These are phyloP conservation scores for Rhea pennata DNA, from an alignment of 2,113 vertebrate genomes.

Conservation along the genomic window DNA sequence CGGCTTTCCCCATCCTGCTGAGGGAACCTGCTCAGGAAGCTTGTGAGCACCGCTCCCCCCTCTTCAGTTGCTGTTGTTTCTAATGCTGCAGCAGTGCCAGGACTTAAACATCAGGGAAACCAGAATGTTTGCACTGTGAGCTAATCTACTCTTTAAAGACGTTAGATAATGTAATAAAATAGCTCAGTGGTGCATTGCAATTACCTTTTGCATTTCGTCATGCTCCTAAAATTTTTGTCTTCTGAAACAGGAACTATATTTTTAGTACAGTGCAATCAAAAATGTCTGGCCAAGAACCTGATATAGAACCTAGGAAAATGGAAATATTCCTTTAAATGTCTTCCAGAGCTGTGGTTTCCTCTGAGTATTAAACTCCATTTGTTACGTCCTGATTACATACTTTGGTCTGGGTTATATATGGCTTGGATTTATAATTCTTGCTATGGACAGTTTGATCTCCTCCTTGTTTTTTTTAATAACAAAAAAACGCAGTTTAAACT, in stretches of 20 bases:
- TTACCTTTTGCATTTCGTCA: slow-evolving; percentile 65
- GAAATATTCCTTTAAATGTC: slow-evolving; percentile 65
- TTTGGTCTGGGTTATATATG: slow-evolving; percentile 43
- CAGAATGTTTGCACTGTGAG: slow-evolving; percentile 67
- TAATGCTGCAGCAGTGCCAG: slow-evolving; percentile 1
- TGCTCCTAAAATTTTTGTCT: slow-evolving; percentile 58
- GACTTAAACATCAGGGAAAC: slow-evolving; percentile 59
- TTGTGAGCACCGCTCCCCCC: background rate
- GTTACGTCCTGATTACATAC: slow-evolving; percentile 55
- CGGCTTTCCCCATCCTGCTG: fast-evolving
- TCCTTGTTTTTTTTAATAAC: slow-evolving; percentile 31
- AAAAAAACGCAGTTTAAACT: background rate
- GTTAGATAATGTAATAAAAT: slow-evolving; percentile 61
- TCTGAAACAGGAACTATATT: slow-evolving; percentile 44
- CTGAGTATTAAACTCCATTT: slow-evolving; percentile 46
- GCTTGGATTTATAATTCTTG: slow-evolving; percentile 42
- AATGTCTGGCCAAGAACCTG: slow-evolving; percentile 68
- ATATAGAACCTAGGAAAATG: slow-evolving; percentile 65
- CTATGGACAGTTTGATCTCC: slow-evolving; percentile 14
- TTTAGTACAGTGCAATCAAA: slow-evolving; percentile 63
- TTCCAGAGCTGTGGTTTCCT: slow-evolving; percentile 67
- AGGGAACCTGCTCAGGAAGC: slow-evolving; percentile 12
- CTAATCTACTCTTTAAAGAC: slow-evolving; percentile 62
- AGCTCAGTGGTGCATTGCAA: slow-evolving; percentile 28
- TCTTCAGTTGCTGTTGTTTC: background rate